Evolutionary conservation across 2,888 invertebrate species (phyloP).

Genomic region (Phyllotreta striolata): DNA sequence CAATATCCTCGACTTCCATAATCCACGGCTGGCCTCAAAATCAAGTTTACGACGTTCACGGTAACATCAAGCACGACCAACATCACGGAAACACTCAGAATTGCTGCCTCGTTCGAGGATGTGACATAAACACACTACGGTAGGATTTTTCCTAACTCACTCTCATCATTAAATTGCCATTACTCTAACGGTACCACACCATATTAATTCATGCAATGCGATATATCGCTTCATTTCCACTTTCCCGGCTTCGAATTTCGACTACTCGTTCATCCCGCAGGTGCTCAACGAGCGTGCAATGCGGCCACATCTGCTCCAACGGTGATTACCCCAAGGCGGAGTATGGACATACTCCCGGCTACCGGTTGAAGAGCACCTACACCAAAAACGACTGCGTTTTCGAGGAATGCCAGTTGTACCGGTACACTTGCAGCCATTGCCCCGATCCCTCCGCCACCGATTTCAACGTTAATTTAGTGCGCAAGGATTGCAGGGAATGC

Average conservation of each 20-base stretch:
- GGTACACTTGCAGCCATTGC: constrained; percentile 43
- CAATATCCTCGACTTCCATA: too few relatives aligned
- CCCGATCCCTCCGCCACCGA: constrained; percentile 37
- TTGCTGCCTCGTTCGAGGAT: constrained; percentile 44
- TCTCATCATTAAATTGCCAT: neutral
- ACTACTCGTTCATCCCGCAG: neutral
- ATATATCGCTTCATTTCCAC: neutral
- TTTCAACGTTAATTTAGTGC: constrained; percentile 42
- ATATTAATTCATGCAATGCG: too few relatives aligned
- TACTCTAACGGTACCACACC: neutral
- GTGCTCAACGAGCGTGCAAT: constrained; percentile 25
- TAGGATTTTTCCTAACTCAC: neutral
- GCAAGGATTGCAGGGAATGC: constrained; percentile 37
- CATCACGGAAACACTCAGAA: constrained; percentile 4
- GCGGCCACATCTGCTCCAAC: constrained; percentile 36
- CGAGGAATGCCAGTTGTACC: constrained; percentile 42
- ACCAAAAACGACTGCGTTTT: constrained; percentile 43
- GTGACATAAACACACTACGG: constrained; percentile 19
- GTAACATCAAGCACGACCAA: too few relatives aligned
- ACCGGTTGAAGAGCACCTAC: constrained; percentile 39
- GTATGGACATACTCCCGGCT: constrained; percentile 40
- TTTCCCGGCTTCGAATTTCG: neutral
- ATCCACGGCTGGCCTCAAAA: too few relatives aligned
- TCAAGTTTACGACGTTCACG: too few relatives aligned
- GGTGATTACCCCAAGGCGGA: constrained; percentile 40